phyloP scores from a whole-genome alignment of 1,140 invertebrate species.

The Stratiolaelaps scimitus region DNA sequence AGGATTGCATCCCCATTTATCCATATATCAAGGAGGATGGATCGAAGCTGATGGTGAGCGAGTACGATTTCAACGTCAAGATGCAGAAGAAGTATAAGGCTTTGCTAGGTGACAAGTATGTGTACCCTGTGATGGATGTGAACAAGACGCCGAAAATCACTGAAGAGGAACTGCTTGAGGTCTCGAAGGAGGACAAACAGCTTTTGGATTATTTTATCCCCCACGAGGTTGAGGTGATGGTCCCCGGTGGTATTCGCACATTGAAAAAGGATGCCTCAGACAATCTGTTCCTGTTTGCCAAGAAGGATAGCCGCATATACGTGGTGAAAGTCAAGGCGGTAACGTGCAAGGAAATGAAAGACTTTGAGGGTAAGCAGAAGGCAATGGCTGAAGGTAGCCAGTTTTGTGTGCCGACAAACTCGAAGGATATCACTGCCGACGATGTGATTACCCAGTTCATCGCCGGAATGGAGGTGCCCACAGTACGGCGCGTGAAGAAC shows the following conservation, averaged over 20 bases:
- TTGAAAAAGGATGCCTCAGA: constrained; percentile 43
- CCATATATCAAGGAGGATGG: constrained; percentile 33
- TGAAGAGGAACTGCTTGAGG: constrained; percentile 49
- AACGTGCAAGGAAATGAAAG: constrained; percentile 16
- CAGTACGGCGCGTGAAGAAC: constrained; percentile 7
- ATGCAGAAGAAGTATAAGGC: constrained; percentile 33
- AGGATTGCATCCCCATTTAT: constrained; percentile 49
- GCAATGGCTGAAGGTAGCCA: not conserved
- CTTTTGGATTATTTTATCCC: constrained; percentile 31
- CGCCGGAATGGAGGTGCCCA: constrained; percentile 8
- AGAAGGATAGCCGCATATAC: constrained; percentile 30
- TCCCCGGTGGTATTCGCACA: constrained; percentile 33
- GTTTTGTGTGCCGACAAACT: constrained; percentile 13
- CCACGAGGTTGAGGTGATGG: constrained; percentile 32
- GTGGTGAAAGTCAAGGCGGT: constrained; percentile 14
- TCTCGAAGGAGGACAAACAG: constrained; percentile 45
- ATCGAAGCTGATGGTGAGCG: constrained; percentile 27
- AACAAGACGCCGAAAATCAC: constrained; percentile 35
- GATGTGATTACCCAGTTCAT: constrained; percentile 19
- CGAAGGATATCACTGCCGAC: constrained; percentile 28
- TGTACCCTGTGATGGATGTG: constrained; percentile 54
- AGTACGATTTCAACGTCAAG: constrained; percentile 33
- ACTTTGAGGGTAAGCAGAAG: not conserved
- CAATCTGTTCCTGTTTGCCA: constrained; percentile 44
- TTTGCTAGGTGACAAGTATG: constrained; percentile 43